Evolutionary conservation across 2,888 invertebrate genomes (phyloP).

Genomic region (Caenorhabditis parvicauda): DNA sequence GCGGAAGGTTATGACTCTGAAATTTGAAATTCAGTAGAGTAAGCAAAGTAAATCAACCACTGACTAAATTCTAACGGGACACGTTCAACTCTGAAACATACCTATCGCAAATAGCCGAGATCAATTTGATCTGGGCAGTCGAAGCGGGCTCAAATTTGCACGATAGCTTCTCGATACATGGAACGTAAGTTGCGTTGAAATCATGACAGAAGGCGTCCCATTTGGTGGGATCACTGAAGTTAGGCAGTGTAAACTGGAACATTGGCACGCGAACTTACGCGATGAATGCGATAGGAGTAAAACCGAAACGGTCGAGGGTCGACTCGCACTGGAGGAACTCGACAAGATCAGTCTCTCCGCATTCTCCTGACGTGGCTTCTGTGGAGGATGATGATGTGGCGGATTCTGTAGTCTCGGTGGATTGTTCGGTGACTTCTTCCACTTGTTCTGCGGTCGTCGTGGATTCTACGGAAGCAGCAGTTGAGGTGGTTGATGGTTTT

Average conservation of each 20-base stretch:
- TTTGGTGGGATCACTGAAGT: conserved; percentile 41
- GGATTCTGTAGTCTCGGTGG: conserved; percentile 1
- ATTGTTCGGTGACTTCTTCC: too few relatives aligned
- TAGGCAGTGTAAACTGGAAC: neutral
- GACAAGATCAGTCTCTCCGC: conserved; percentile 48
- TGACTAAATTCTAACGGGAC: neutral
- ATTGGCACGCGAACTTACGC: conserved; percentile 19
- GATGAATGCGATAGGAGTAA: conserved; percentile 52
- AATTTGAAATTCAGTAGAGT: neutral
- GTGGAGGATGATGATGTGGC: conserved; percentile 9
- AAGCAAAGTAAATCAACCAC: neutral
- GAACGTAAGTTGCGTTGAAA: conserved; percentile 41
- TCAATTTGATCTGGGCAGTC: conserved; percentile 36
- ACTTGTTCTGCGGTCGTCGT: neutral
- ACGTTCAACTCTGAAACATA: too few relatives aligned
- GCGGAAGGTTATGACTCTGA: conserved; percentile 24
- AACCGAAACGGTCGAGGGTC: conserved; percentile 48
- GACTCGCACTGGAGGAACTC: conserved; percentile 53
- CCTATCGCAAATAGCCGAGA: conserved; percentile 43
- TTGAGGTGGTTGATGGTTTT: conserved; percentile 13
- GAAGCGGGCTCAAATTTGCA: conserved; percentile 48
- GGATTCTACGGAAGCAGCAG: conserved; percentile 19
- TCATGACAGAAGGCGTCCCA: conserved; percentile 50
- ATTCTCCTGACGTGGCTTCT: conserved; percentile 20
- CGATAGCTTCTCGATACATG: conserved; percentile 45